phyloP scores from a whole-genome alignment of 2,888 invertebrate genomes.

The Noctuana brunneofusca region DNA sequence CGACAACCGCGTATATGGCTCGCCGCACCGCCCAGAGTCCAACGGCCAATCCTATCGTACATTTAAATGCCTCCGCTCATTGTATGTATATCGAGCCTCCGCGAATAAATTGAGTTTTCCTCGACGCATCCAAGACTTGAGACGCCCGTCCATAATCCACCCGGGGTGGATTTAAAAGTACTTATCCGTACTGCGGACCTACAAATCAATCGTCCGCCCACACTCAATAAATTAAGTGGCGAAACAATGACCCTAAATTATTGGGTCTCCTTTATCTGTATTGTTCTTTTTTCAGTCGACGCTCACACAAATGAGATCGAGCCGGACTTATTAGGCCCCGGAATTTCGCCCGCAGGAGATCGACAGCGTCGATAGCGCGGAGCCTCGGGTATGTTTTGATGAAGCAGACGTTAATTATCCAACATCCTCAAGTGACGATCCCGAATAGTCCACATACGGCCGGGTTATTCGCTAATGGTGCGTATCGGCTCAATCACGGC shows the following conservation, averaged over 20 bases:
- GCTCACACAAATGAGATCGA: conserved; percentile 79
- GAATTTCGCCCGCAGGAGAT: conserved; percentile 72
- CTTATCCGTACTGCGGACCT: conserved; percentile 71
- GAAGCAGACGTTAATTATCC: conserved; percentile 62
- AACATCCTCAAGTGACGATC: conserved; percentile 56
- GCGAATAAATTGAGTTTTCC: conserved; percentile 74
- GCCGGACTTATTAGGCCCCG: conserved; percentile 78
- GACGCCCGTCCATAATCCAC: conserved; percentile 45
- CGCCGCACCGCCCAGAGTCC: conserved; percentile 63
- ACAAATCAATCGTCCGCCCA: conserved; percentile 79
- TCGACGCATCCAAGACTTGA: conserved; percentile 53
- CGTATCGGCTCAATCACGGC: conserved; percentile 69
- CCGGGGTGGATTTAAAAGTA: conserved; percentile 55
- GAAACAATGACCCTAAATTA: conserved; percentile 82
- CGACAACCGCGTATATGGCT: conserved; percentile 77
- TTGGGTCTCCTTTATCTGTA: conserved; percentile 76
- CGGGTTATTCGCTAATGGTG: conserved; percentile 35
- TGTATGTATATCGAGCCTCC: conserved; percentile 77
- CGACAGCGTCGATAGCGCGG: conserved; percentile 69
- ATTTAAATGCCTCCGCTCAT: conserved; percentile 73
- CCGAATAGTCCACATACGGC: neutral
- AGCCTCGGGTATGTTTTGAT: conserved; percentile 43
- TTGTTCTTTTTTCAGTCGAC: conserved; percentile 69
- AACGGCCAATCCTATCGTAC: conserved; percentile 76
- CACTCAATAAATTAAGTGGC: conserved; percentile 80